Base-by-base conservation (phyloP, 2,888 invertebrate species). In the Liposcelis brunnea region DNA sequence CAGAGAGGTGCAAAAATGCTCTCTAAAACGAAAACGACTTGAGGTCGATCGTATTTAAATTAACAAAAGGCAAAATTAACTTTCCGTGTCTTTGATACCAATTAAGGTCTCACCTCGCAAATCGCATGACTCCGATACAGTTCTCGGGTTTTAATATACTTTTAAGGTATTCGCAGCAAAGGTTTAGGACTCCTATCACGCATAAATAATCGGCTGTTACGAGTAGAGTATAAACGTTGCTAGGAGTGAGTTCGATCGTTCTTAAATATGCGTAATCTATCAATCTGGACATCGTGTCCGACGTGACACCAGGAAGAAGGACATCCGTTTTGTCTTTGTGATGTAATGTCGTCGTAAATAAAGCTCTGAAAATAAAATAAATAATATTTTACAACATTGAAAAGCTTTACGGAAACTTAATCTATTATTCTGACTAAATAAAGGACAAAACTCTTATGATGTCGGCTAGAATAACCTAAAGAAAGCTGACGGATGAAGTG, bases 171-270 rank as follows among this genome's bases (percentile, higher is more conserved):
- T 81, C 74, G 56, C 81, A 82, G 62, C 91, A 91, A 15, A 80
- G 70, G 51, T 81, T 75, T 43, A 87, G 69, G 37, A 91, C 75
- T 1, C 86, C 86, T 38, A 81, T 67, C 52, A 91, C 80, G 55
- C 83, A 80, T 45, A 93, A 74, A 60, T 89, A 91, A 66, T 93
- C 91, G 2, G 91, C 86, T 0, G 83, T 80, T 54, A 82, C 76
- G 34, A 91, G 69, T 11, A 93, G 67, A 55, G 79, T 74, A 55
- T 81, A 80, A 1, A 90, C 87, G 58, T 89, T 91, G 31, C 77
- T 72, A 32, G 75, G 72, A 47, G 71, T 78, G 18, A 93, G 73
- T 48, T 77, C 75, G 45, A 85, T 72, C 51, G 77, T 76, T 44
- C 87, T 72, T 35, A 87, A 67, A 62, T 94, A 93, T 0, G 89